Conservation (phyloP, 1,140 invertebrate genomes). For the Brachionus asplanchnoidis region DNA sequence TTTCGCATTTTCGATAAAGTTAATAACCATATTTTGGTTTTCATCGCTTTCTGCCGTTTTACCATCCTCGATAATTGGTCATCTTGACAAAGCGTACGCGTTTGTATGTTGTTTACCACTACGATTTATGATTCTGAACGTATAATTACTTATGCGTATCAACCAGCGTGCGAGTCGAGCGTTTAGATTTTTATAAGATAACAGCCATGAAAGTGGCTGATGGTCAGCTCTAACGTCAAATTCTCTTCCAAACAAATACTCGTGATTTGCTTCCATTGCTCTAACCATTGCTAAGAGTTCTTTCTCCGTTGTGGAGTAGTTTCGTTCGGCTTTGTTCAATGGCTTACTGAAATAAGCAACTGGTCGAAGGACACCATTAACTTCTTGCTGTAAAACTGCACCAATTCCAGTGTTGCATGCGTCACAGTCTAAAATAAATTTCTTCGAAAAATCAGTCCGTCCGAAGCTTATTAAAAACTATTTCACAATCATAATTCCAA, state of each 20-base stretch:
- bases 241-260: constrained; percentile 55
- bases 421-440: constrained; percentile 44
- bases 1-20: background rate
- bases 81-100: constrained; percentile 43
- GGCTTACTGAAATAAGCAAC: background rate
- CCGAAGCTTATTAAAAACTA: constrained; percentile 42
- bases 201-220: constrained; percentile 55
- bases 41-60: background rate
- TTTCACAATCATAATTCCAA: constrained; percentile 26
- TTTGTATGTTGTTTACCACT: background rate
- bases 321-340: background rate
- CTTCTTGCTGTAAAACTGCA: constrained; percentile 43
- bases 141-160: background rate
- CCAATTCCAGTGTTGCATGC: constrained; percentile 43
- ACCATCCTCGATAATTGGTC: background rate
- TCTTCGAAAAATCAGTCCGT: constrained; percentile 33
- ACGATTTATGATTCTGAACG: background rate
- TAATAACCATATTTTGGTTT: background rate
- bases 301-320: constrained; percentile 51
- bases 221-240: constrained; percentile 59
- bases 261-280: constrained; percentile 52
- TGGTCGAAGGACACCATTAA: background rate
- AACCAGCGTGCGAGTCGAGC: background rate
- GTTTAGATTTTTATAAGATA: constrained; percentile 42
- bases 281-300: constrained; percentile 54